A percentile compares a stretch with the other conserved stretches of the same genome.
Conservation (phyloP, 1,140 invertebrate species). For the Micrasema longulum region DNA sequence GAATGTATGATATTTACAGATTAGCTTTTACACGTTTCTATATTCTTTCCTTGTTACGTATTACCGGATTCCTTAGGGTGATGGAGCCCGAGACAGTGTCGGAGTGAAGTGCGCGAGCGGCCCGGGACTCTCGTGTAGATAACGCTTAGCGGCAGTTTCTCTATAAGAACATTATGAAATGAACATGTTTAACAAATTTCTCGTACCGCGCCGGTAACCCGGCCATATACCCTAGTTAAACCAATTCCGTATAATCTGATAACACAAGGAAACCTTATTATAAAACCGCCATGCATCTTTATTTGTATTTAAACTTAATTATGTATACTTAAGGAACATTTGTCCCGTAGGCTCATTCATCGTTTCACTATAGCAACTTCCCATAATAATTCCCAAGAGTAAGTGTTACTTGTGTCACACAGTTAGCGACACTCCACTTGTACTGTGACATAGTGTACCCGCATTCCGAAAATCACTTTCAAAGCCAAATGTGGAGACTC, state of each 20-base stretch:
- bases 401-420: constrained; percentile 43
- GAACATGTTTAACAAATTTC: constrained; percentile 54
- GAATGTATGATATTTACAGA: constrained; percentile 37
- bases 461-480: not conserved
- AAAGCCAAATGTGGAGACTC: no score
- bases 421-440: constrained; percentile 38
- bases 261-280: constrained; percentile 44
- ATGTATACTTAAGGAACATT: constrained; percentile 47
- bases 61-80: constrained; percentile 1
- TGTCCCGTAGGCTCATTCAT: constrained; percentile 49
- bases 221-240: constrained; percentile 49
- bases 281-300: constrained; percentile 53
- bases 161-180: constrained; percentile 48
- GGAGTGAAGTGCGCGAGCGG: constrained; percentile 7
- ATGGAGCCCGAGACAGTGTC: no score
- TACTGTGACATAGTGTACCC: constrained; percentile 19
- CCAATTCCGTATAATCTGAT: constrained; percentile 45
- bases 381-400: constrained; percentile 41
- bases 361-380: constrained; percentile 50
- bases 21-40: constrained; percentile 42
- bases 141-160: constrained; percentile 23
- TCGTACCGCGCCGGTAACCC: constrained; percentile 29
- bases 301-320: constrained; percentile 51
- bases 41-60: constrained; percentile 38
- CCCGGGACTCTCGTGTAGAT: constrained; percentile 31